phyloP scores from a whole-genome alignment of 37 sponge, comb jelly and placozoan genomes.

The Bolinopsis microptera region DNA sequence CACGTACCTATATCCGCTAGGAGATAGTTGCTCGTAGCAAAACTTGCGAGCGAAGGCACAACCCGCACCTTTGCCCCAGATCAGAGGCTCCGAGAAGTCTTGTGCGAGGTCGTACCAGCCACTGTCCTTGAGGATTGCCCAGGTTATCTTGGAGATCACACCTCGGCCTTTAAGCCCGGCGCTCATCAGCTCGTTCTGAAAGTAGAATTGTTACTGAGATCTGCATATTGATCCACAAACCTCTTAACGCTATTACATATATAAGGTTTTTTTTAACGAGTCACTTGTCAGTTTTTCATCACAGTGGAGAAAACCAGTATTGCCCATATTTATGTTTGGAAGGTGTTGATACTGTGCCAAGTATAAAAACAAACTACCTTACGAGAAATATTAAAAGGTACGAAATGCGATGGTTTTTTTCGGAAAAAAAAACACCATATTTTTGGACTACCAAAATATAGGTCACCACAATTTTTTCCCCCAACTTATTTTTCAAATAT shows the following conservation, averaged over 20 bases:
- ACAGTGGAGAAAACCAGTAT: too few species aligned
- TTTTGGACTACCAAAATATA: too few species aligned
- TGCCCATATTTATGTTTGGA: too few species aligned
- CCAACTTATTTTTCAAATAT: too few species aligned
- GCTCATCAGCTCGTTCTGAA: slow-evolving; percentile 9
- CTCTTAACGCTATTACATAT: not conserved
- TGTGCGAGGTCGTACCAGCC: slow-evolving; percentile 5
- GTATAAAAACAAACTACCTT: too few species aligned
- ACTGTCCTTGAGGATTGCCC: not conserved
- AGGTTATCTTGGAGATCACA: not conserved
- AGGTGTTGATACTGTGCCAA: too few species aligned
- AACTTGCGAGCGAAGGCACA: slow-evolving; percentile 18
- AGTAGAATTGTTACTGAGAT: too few species aligned
- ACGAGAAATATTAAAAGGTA: too few species aligned
- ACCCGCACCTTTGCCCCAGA: not conserved
- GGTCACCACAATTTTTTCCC: too few species aligned
- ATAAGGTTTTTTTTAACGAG: not conserved
- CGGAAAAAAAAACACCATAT: too few species aligned
- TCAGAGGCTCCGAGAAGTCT: not conserved
- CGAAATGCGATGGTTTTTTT: too few species aligned
- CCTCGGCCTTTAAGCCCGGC: not conserved
- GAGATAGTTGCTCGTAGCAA: not conserved
- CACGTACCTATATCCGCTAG: not conserved
- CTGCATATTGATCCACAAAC: not conserved
- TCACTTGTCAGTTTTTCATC: not conserved